Conservation (phyloP, 2,113 vertebrate genomes). For the Callipepla californica region DNA sequence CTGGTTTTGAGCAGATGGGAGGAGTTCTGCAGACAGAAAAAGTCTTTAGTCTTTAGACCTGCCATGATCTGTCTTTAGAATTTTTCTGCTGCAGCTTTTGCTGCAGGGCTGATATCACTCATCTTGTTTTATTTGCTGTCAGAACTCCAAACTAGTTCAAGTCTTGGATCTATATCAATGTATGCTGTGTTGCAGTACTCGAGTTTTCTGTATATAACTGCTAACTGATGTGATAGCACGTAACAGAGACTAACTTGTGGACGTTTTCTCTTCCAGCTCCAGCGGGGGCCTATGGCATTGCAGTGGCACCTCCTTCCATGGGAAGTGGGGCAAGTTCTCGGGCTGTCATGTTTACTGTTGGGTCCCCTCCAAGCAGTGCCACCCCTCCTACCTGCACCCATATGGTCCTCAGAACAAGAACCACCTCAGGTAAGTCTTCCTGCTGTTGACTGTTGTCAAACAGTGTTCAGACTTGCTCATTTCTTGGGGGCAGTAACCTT, state of each 20-base stretch:
- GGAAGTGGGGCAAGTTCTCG: conserved; percentile 80
- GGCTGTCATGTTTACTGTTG: conserved; percentile 94
- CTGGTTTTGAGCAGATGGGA: not conserved
- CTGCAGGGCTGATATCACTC: not conserved
- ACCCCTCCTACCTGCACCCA: conserved; percentile 91
- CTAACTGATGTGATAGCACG: not conserved
- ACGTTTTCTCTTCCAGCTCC: conserved; percentile 78
- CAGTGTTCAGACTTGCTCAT: not conserved
- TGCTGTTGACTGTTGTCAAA: not conserved
- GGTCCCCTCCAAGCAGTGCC: conserved; percentile 92
- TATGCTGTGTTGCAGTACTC: not conserved
- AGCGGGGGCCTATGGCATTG: conserved; percentile 80
- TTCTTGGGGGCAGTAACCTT: not conserved
- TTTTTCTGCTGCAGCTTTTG: not conserved
- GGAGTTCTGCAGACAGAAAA: not conserved
- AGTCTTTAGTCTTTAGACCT: not conserved
- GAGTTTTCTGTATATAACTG: not conserved
- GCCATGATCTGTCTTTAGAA: not conserved
- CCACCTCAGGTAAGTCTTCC: conserved; percentile 88
- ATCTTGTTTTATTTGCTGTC: not conserved
- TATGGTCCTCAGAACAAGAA: conserved; percentile 88
- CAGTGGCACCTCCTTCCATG: conserved; percentile 68
- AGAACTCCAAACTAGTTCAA: not conserved
- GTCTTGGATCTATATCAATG: not conserved
- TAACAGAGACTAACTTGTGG: not conserved